Base-by-base conservation (phyloP, 2,113 vertebrate species). In the Aphyosemion australe region DNA sequence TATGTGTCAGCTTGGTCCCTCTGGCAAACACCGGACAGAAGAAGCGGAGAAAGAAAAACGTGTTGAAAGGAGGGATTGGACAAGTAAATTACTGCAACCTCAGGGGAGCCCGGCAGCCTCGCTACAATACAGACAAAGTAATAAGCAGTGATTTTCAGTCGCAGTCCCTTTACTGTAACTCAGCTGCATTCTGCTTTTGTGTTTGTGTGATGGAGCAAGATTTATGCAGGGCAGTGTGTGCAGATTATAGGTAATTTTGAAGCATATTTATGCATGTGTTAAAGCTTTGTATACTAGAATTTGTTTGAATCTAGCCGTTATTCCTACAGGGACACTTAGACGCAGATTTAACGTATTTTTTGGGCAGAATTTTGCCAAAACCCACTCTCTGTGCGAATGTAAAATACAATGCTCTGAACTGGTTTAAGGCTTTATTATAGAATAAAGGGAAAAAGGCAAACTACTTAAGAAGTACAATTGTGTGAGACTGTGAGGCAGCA, bases 51-150 rank as follows among this genome's bases (percentile, higher is more conserved):
- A 82, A 86, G 84, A 88, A 85, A 82, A 88, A 84, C 69, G 67
- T 48, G 74, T 83, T 85, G 73, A 82, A 80, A 79, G 65, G 52
- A 75, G 48, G 62, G 74, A 82, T 76, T 76, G 78, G 84, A 89
- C 84, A 88, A 87, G 88, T 87, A 81, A 88, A 88, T 88, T 87
- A 88, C 84, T 71, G 80, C 78, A 73, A 72, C 86, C 86, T 75
- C 84, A 51, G 76, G 86, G 84, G 82, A 89, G 78, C 61, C 82
- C 49, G 57, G 82, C 57, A 76, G 84, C 69, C 69, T 26, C 42
- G 69, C 86, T 73, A 66, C 79, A 83, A 76, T 69, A 73, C 82
- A 84, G 84, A 82, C 80, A 79, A 72, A 84, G 80, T 88, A 79
- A 88, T 88, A 78, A 83, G 84, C 74, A 83, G 84, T 57, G 79